phyloP scores from a whole-genome alignment of 2,797 vertebrate species.

The Lithobates pipiens region DNA sequence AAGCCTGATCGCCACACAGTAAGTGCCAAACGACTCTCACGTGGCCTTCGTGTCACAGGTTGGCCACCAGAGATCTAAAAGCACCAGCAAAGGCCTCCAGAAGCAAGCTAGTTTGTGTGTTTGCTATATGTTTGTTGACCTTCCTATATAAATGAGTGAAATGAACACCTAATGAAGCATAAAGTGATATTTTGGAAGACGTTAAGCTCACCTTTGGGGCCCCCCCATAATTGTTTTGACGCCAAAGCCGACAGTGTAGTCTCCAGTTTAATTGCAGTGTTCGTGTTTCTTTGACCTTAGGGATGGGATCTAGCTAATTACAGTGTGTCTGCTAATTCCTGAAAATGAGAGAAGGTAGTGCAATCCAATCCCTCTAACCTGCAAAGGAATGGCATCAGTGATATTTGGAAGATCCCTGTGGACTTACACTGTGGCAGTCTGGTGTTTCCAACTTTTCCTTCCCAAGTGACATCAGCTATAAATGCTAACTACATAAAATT shows the following conservation, averaged over 20 bases:
- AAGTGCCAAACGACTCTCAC: no score
- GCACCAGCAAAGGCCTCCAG: no score
- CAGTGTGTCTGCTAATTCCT: constrained; percentile 24
- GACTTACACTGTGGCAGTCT: not conserved
- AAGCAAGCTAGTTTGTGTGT: not conserved
- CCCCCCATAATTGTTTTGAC: constrained; percentile 32
- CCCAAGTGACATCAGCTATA: not conserved
- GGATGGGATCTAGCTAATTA: constrained; percentile 38
- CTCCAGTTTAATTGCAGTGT: constrained; percentile 38
- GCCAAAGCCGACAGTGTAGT: constrained; percentile 12
- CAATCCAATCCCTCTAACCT: constrained; percentile 23
- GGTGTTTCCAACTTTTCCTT: constrained; percentile 5
- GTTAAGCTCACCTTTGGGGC: constrained; percentile 13
- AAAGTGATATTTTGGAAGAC: constrained; percentile 15
- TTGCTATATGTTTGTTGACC: not conserved
- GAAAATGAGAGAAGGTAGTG: constrained; percentile 28
- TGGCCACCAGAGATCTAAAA: no score
- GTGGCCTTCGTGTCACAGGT: no score
- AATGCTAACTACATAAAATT: constrained; percentile 4
- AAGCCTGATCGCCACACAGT: no score
- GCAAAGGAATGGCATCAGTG: constrained; percentile 37
- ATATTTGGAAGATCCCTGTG: constrained; percentile 1
- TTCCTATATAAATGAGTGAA: not conserved
- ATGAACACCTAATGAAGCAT: constrained; percentile 13
- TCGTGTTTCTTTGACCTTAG: constrained; percentile 27